Base-by-base conservation (phyloP, 2,888 invertebrate genomes). In the Chrysolina haemoptera region DNA sequence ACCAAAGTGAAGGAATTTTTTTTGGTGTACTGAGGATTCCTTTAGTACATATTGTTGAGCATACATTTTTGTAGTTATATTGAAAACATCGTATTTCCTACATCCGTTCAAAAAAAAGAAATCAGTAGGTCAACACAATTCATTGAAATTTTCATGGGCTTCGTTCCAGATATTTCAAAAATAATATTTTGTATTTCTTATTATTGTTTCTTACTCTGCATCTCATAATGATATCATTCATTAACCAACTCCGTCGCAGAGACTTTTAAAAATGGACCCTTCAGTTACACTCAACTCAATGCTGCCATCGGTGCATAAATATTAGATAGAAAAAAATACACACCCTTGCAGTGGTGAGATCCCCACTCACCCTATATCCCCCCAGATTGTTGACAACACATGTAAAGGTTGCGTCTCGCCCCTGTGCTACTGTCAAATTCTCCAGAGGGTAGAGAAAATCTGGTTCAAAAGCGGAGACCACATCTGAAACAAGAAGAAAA, bases 301-400 rank as follows among this genome's bases (percentile, higher is more conserved):
- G 81, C 72, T 75, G 76, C 79, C 78, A 74, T 82, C 82, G 82
- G 84, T 85, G 85, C 85, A 83, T 83, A 81, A 78, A 78, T 78
- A 79, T 79, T 76, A 80, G 78, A 79, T 82, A 81, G 79, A 81
- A 83, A 83, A 53, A 80, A 80, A 93, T 94, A 94, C 94, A 93
- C 94, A 94, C 94, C 94, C 94, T 93, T 91, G 94, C 93, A 88
- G 92, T 93, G 90, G 93, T 91, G 91, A 92, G 91, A 90, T 94
- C 94, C 91, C 94, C 94, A 95, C 95, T 96, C 95, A 96, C 96
- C 94, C 94, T 94, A 91, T 94, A 92, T 83, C 91, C 91, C 83
- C 92, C 92, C 87, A 95, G 92, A 91, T 95, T 94, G 90, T 94
- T 94, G 86, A 95, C 95, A 86, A 94, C 94, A 87, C 95, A 95